Conservation (phyloP, 2,113 vertebrate genomes). For the Python bivittatus region DNA sequence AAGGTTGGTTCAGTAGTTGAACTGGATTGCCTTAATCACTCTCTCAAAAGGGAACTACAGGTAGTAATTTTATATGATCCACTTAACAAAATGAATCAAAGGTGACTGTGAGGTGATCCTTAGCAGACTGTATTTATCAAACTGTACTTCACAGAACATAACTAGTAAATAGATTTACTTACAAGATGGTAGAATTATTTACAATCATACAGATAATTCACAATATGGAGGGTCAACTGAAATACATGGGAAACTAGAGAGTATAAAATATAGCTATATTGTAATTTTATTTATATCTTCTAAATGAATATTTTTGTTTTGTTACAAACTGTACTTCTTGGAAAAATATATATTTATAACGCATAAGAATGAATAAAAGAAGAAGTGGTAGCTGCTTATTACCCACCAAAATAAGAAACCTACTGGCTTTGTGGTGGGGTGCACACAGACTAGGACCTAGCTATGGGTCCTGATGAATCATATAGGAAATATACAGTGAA, state of each 20-base stretch:
- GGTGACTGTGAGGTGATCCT: slow-evolving; percentile 48
- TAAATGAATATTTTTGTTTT: neutral
- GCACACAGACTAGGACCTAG: neutral
- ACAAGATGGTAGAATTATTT: slow-evolving; percentile 42
- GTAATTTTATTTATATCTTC: neutral
- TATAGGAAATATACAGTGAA: neutral
- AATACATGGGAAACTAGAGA: neutral
- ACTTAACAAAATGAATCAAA: slow-evolving; percentile 56
- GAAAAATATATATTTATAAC: neutral
- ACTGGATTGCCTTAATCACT: slow-evolving; percentile 33
- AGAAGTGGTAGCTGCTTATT: neutral
- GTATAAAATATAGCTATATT: neutral
- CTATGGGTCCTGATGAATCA: neutral
- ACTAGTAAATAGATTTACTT: slow-evolving; percentile 45
- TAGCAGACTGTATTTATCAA: slow-evolving; percentile 42
- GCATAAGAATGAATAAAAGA: neutral
- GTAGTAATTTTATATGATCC: slow-evolving; percentile 44
- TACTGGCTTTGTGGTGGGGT: neutral
- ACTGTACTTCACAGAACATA: neutral
- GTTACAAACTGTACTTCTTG: neutral
- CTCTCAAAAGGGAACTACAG: slow-evolving; percentile 34
- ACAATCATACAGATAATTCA: slow-evolving; percentile 13
- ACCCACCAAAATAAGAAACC: neutral
- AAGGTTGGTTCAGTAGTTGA: slow-evolving; percentile 51
- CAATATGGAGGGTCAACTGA: neutral